These are phyloP conservation scores for Spheniscus humboldti DNA, from an alignment of 2,797 vertebrate species.

Conservation along the genomic window DNA sequence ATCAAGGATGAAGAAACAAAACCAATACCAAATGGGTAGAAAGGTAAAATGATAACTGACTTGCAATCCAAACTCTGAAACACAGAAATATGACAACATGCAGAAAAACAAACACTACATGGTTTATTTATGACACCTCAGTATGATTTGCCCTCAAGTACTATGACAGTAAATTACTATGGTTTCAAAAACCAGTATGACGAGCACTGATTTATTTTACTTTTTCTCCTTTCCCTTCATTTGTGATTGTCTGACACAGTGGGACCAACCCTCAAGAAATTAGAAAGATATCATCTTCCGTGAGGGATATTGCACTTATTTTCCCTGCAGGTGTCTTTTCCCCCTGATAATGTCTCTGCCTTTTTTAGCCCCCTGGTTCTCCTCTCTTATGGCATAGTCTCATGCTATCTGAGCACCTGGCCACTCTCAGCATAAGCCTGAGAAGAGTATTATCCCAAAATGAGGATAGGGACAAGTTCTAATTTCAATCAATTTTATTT, in stretches of 20 bases:
- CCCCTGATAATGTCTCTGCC: not conserved
- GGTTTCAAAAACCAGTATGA: conserved; percentile 21
- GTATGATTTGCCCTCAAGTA: conserved; percentile 16
- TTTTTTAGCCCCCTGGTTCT: not conserved
- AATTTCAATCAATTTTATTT: not conserved
- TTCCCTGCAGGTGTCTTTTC: not conserved
- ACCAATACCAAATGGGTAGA: not conserved
- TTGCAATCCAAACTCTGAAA: not conserved
- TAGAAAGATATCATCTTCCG: not conserved
- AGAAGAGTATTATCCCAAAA: not conserved
- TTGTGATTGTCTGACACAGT: conserved; percentile 26
- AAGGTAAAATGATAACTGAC: not conserved
- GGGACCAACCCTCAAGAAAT: conserved; percentile 13
- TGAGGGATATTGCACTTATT: not conserved
- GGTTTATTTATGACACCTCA: conserved; percentile 35
- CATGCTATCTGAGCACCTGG: not conserved
- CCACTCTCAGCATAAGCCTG: not conserved
- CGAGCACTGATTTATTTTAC: conserved; percentile 5
- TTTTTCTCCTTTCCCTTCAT: conserved; percentile 11
- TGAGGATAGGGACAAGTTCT: not conserved
- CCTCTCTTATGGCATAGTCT: not conserved
- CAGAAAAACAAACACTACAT: not conserved
- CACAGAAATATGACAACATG: not conserved
- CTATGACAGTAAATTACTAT: conserved; percentile 24
- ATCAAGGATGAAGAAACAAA: not conserved